Percentiles rank a stretch among this genome's conserved stretches.
Conservation (phyloP, 2,888 invertebrate genomes). For the Cephonodes hylas region DNA sequence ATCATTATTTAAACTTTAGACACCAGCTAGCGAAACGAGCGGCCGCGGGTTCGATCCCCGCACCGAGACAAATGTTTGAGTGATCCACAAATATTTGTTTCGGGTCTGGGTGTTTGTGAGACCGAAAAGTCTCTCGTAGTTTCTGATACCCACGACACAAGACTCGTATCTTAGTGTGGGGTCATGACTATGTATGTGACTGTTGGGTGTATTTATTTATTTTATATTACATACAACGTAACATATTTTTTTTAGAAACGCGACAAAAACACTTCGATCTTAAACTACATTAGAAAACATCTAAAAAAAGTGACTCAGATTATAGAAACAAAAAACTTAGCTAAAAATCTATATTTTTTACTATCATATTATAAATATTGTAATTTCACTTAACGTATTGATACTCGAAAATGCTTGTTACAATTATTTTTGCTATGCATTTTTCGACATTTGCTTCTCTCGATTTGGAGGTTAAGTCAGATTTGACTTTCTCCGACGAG, state of each 20-base stretch:
- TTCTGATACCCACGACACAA: neutral
- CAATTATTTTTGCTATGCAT: constrained; percentile 69
- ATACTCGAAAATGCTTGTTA: constrained; percentile 33
- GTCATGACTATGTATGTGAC: too few relatives aligned
- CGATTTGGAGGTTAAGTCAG: neutral
- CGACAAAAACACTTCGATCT: too few relatives aligned
- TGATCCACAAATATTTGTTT: neutral
- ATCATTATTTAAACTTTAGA: too few relatives aligned
- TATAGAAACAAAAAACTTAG: constrained; percentile 24
- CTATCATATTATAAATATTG: constrained; percentile 49
- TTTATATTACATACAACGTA: too few relatives aligned
- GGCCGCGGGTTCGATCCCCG: too few relatives aligned
- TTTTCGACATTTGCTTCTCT: constrained; percentile 31
- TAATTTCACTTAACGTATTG: constrained; percentile 22
- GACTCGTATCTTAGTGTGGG: too few relatives aligned
- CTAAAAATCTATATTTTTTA: constrained; percentile 65
- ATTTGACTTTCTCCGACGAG: neutral
- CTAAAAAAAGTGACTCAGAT: constrained; percentile 10
- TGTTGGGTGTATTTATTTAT: too few relatives aligned
- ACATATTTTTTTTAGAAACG: too few relatives aligned
- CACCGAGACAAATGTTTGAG: too few relatives aligned
- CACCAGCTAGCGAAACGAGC: too few relatives aligned
- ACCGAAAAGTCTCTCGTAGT: neutral
- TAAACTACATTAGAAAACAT: neutral
- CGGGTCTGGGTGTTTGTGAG: neutral